Base-by-base conservation (phyloP, 37 sponge, comb jelly and placozoan genomes). In the Petrosia ficiformis region DNA sequence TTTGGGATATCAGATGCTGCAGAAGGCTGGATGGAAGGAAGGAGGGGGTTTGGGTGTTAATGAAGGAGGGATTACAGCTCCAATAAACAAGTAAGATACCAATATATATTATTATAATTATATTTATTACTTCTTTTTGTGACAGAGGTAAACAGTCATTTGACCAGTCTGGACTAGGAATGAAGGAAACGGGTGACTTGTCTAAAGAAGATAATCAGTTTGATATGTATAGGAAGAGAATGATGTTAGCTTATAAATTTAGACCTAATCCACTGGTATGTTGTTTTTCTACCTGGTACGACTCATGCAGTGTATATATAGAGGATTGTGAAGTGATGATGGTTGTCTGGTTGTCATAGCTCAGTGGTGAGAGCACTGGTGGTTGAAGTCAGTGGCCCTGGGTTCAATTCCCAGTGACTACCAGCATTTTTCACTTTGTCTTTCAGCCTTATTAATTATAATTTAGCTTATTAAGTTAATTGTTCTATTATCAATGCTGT, bases 221-320 rank as follows among this genome's bases (percentile, higher is more conserved):
- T 88, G 94, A 93, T 63, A 58, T 90, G 29, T 99, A 93, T 67
- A 76, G 99, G 5, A 99, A 99, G 72, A 72, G 99, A 59, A 99
- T 99, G 99, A 99, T 99, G 99, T 72, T 99, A 33, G 99, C 99
- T 1, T 99, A 99, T 73, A 81, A 86, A 24, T 95, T 92, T 80
- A 82, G 96, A 84, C 96, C 99, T 54, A 98, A 98, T 75, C 99
- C 96, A 38, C 71, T 97, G 74, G 91, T 90, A 54, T 44, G 76
- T 37, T 31, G n/a, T n/a, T n/a, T n/a, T n/a, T n/a, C n/a, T n/a
- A n/a, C 29, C 30, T 14, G 21, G 48, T 28, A 39, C 30, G 42
- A 38, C 4, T 22, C 24, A 57, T 78, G 68, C 34, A 25, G 1
- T 39, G 3, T 32, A 2, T 21, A 25, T 10, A 60, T 3, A 28